Percentiles rank a stretch among this genome's conserved stretches.
These are phyloP conservation scores for Pyxicephalus adspersus DNA, from an alignment of 2,113 vertebrate species.

Conservation along the genomic window DNA sequence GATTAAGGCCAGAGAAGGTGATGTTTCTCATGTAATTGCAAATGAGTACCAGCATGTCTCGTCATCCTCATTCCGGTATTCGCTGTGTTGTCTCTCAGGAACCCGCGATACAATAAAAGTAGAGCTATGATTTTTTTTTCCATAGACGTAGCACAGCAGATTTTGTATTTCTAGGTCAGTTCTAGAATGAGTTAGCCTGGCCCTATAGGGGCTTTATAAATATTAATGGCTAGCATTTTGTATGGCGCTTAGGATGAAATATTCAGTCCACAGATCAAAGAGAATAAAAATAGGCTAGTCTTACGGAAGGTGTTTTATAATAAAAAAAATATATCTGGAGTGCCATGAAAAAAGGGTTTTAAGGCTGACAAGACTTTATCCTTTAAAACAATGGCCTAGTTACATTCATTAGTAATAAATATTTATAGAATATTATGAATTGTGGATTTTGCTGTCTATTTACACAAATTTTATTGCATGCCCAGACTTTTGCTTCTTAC, in stretches of 20 bases:
- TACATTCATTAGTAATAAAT: background rate
- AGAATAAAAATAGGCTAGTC: slow-evolving; percentile 5
- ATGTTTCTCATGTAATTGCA: slow-evolving; percentile 33
- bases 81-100: background rate
- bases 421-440: background rate
- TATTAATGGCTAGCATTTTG: slow-evolving; percentile 31
- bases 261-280: slow-evolving; percentile 17
- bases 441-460: too few species aligned
- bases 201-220: slow-evolving; percentile 25
- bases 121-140: background rate
- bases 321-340: background rate
- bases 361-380: background rate
- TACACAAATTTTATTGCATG: too few species aligned
- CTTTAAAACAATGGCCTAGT: slow-evolving; percentile 9
- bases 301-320: background rate
- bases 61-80: background rate
- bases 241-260: slow-evolving; percentile 15
- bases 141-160: background rate
- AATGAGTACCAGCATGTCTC: slow-evolving; percentile 1
- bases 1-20: slow-evolving; percentile 34
- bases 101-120: background rate
- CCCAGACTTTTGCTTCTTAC: too few species aligned
- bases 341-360: background rate
- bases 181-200: slow-evolving; percentile 9
- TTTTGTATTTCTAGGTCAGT: slow-evolving; percentile 7